Evolutionary conservation across 2,113 vertebrate genomes (phyloP).

Genomic region (Vimba vimba): DNA sequence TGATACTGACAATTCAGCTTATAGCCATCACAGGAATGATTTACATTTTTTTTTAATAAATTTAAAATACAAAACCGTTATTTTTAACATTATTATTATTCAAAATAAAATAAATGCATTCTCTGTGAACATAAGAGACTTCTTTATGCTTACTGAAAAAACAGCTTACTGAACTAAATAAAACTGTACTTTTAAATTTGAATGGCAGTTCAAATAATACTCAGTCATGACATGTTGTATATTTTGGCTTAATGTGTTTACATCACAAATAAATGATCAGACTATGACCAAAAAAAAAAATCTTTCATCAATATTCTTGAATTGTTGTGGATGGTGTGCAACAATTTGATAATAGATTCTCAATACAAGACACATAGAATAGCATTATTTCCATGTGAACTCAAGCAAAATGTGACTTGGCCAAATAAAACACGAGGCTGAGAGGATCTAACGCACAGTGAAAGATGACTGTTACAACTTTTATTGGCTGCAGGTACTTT

Average conservation of each 20-base stretch:
- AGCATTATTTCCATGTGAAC: not conserved
- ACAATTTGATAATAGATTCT: not conserved
- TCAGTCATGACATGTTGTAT: not conserved
- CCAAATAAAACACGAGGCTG: not conserved
- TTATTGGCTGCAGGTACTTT: constrained; percentile 65
- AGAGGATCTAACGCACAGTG: not conserved
- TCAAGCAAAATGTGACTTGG: not conserved
- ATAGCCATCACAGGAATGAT: too few relatives aligned
- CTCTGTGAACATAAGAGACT: too few relatives aligned
- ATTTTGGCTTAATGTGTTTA: not conserved
- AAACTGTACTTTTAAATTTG: too few relatives aligned
- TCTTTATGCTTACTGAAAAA: too few relatives aligned
- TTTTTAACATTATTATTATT: too few relatives aligned
- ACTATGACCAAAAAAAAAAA: not conserved
- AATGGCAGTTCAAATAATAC: too few relatives aligned
- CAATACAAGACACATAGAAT: not conserved
- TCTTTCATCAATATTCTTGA: not conserved
- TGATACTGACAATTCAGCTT: too few relatives aligned
- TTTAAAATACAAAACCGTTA: too few relatives aligned
- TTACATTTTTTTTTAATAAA: too few relatives aligned
- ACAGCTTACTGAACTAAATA: too few relatives aligned
- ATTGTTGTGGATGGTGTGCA: not conserved
- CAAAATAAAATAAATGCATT: too few relatives aligned
- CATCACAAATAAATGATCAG: not conserved
- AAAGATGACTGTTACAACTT: constrained; percentile 58